phyloP scores from a whole-genome alignment of 2,888 invertebrate genomes.

The Epinotia brunnichana region DNA sequence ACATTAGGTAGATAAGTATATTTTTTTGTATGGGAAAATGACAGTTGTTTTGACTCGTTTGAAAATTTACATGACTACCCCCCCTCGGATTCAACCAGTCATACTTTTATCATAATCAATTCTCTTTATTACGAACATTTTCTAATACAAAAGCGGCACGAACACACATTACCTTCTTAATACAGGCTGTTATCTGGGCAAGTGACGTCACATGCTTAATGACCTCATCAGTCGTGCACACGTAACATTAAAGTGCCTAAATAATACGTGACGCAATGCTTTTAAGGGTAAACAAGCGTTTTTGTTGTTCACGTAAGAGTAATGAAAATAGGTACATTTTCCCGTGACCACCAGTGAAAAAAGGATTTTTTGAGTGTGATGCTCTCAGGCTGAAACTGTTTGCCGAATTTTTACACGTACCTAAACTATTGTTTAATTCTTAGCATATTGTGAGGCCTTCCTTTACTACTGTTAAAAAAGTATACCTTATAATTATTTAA shows the following conservation, averaged over 20 bases:
- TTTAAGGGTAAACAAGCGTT: background rate
- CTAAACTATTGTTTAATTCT: too few relatives aligned
- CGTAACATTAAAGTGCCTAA: background rate
- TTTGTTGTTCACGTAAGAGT: background rate
- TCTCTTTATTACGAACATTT: background rate
- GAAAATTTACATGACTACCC: too few relatives aligned
- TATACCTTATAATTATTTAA: too few relatives aligned
- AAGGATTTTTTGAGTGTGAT: too few relatives aligned
- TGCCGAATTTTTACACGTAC: too few relatives aligned
- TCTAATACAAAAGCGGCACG: background rate
- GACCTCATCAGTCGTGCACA: slow-evolving; percentile 11
- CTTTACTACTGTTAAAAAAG: too few relatives aligned
- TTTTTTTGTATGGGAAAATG: too few relatives aligned
- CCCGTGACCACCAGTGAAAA: too few relatives aligned
- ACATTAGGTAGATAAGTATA: too few relatives aligned
- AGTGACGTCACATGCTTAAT: slow-evolving; percentile 13
- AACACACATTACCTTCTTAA: background rate
- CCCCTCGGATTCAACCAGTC: background rate
- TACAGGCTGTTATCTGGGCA: slow-evolving; percentile 1
- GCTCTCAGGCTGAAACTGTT: too few relatives aligned
- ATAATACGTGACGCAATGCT: slow-evolving; percentile 7
- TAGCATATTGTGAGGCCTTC: too few relatives aligned
- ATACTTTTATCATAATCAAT: background rate
- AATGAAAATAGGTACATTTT: background rate
- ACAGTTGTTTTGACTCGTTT: too few relatives aligned